These are phyloP conservation scores for Leptodactylus fuscus DNA, from an alignment of 2,113 vertebrate species.

Conservation along the genomic window DNA sequence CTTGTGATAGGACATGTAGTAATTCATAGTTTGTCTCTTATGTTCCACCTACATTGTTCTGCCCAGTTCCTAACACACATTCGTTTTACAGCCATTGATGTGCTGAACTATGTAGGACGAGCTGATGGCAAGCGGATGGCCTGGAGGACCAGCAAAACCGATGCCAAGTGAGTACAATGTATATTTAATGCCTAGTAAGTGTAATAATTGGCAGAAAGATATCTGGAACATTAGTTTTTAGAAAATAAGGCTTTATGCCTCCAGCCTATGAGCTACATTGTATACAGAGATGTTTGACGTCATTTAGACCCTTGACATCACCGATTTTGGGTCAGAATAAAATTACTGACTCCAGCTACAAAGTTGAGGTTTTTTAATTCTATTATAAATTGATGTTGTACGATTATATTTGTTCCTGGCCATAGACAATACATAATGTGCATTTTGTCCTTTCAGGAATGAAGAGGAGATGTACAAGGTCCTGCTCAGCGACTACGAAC, in stretches of 20 bases:
- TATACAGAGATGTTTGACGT: too few species aligned
- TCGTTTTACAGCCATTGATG: conserved; percentile 87
- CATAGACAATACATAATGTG: not conserved
- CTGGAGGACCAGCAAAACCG: conserved; percentile 90
- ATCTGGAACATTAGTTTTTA: not conserved
- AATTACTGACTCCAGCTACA: too few species aligned
- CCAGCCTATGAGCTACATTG: too few species aligned
- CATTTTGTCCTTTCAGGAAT: conserved; percentile 76
- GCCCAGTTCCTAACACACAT: too few species aligned
- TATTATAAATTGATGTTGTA: too few species aligned
- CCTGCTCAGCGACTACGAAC: conserved; percentile 89
- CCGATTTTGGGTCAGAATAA: too few species aligned
- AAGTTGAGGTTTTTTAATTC: too few species aligned
- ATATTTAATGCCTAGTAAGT: not conserved
- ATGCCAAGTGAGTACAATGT: conserved; percentile 76
- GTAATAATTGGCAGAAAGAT: not conserved
- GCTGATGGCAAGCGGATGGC: conserved; percentile 92
- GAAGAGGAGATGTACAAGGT: conserved; percentile 94
- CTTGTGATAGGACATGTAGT: too few species aligned
- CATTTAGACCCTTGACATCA: too few species aligned
- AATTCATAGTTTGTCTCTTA: too few species aligned
- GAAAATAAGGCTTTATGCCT: too few species aligned
- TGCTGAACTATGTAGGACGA: conserved; percentile 92
- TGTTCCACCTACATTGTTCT: too few species aligned
- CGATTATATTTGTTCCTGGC: not conserved